A percentile compares a stretch with the other conserved stretches of the same genome.
These are phyloP conservation scores for Endotricha flammealis DNA, from an alignment of 2,888 invertebrate genomes.

Conservation along the genomic window DNA sequence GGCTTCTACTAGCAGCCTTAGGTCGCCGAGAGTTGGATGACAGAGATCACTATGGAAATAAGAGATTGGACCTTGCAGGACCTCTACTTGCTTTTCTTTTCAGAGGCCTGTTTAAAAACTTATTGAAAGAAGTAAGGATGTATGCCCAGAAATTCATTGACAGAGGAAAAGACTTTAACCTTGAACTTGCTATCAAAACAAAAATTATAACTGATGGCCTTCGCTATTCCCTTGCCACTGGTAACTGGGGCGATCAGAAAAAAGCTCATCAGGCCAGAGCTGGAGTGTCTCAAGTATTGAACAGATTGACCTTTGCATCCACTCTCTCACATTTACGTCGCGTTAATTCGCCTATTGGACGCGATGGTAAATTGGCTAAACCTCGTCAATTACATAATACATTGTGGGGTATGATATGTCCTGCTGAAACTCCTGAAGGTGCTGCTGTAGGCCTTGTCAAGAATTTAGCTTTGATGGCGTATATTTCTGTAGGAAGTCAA, in stretches of 20 bases:
- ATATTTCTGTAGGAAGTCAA: conserved; percentile 99
- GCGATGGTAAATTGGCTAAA: conserved; percentile 99
- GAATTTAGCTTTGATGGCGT: conserved; percentile 99
- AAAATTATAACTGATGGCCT: conserved; percentile 98
- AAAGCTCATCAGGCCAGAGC: conserved; percentile 99
- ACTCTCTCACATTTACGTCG: conserved; percentile 98
- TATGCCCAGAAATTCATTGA: conserved; percentile 99
- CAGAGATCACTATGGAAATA: conserved; percentile 99
- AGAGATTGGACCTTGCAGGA: conserved; percentile 97
- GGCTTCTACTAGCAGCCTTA: conserved; percentile 94
- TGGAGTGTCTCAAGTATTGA: conserved; percentile 98
- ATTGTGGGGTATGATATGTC: conserved; percentile 99
- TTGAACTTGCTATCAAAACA: conserved; percentile 97
- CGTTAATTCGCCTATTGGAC: conserved; percentile 98
- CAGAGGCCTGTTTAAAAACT: conserved; percentile 95
- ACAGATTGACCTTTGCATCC: conserved; percentile 98
- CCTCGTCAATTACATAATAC: conserved; percentile 99
- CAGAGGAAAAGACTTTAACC: conserved; percentile 98
- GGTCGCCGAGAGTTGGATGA: conserved; percentile 98
- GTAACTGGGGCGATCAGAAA: conserved; percentile 99
- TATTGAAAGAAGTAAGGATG: conserved; percentile 98
- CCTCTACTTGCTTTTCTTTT: conserved; percentile 98
- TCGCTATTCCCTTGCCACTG: conserved; percentile 98
- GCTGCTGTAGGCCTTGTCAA: conserved; percentile 98
- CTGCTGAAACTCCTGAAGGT: conserved; percentile 99